Percentiles rank a stretch among this genome's conserved stretches.
These are phyloP conservation scores for Aurelia aurita complex sp. Pacific DNA, from an alignment of 30 jellyfish, hydroid and myxozoan genomes.

Conservation along the genomic window DNA sequence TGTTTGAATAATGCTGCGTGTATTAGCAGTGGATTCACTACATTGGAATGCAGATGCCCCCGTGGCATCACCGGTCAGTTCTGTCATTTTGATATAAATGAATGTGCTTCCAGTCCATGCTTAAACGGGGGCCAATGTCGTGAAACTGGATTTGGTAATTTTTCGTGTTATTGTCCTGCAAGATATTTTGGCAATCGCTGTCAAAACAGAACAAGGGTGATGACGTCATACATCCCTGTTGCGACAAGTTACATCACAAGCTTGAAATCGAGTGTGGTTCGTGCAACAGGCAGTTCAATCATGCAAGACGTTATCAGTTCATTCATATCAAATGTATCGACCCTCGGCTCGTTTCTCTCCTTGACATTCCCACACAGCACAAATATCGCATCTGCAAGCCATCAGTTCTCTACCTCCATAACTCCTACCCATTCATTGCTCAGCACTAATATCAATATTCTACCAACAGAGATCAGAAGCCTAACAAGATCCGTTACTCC, in stretches of 20 bases:
- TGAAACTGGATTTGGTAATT: constrained; percentile 41
- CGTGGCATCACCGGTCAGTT: constrained; percentile 86
- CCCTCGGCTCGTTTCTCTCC: too few species aligned
- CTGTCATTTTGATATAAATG: constrained; percentile 74
- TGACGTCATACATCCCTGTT: constrained; percentile 5
- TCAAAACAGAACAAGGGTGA: constrained; percentile 17
- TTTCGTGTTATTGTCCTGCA: constrained; percentile 60
- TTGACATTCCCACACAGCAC: not conserved
- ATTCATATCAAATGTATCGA: too few species aligned
- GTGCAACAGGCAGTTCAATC: not conserved
- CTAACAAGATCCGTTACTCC: too few species aligned
- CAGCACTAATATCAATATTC: not conserved
- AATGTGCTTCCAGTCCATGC: constrained; percentile 77
- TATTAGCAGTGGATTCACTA: not conserved
- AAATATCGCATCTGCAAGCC: not conserved
- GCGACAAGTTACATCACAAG: constrained; percentile 2
- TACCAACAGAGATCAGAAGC: too few species aligned
- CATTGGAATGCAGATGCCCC: constrained; percentile 63
- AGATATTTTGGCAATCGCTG: constrained; percentile 68
- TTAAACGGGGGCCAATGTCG: constrained; percentile 74
- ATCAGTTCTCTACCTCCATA: not conserved
- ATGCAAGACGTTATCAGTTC: too few species aligned
- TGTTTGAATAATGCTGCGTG: constrained; percentile 75
- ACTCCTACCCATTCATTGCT: not conserved
- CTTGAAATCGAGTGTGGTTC: not conserved